These are phyloP conservation scores for Trichonephila inaurata DNA, from an alignment of 1,140 invertebrate species.

Conservation along the genomic window DNA sequence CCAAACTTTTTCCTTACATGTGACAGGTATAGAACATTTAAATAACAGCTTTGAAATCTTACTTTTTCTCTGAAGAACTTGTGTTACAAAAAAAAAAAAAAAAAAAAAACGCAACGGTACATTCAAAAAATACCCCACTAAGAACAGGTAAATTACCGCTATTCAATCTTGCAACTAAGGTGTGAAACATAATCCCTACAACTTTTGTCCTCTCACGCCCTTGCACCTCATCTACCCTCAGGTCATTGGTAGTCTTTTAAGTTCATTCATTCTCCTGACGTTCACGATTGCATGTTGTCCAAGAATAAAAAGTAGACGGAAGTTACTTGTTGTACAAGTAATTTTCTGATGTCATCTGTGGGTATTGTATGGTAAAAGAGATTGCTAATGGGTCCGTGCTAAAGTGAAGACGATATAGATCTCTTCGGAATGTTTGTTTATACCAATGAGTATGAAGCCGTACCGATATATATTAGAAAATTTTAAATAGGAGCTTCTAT, in stretches of 20 bases:
- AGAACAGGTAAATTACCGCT: neutral
- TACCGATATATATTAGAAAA: too few species aligned
- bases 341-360: neutral
- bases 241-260: slow-evolving; percentile 19
- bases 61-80: too few species aligned
- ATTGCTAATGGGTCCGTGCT: too few species aligned
- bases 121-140: neutral
- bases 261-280: slow-evolving; percentile 7
- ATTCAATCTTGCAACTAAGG: neutral
- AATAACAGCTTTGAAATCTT: too few species aligned
- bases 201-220: slow-evolving; percentile 47
- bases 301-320: slow-evolving; percentile 2
- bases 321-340: slow-evolving; percentile 24
- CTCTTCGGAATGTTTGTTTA: too few species aligned
- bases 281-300: neutral
- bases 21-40: too few species aligned
- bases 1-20: too few species aligned
- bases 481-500: too few species aligned
- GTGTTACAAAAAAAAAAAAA: too few species aligned
- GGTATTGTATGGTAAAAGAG: neutral
- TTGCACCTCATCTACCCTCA: neutral
- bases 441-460: too few species aligned
- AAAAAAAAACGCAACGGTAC: too few species aligned
- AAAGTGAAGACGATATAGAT: too few species aligned
- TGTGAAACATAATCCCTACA: slow-evolving; percentile 26